Conservation (phyloP, 2,888 invertebrate species). For the Molorchus minor region DNA sequence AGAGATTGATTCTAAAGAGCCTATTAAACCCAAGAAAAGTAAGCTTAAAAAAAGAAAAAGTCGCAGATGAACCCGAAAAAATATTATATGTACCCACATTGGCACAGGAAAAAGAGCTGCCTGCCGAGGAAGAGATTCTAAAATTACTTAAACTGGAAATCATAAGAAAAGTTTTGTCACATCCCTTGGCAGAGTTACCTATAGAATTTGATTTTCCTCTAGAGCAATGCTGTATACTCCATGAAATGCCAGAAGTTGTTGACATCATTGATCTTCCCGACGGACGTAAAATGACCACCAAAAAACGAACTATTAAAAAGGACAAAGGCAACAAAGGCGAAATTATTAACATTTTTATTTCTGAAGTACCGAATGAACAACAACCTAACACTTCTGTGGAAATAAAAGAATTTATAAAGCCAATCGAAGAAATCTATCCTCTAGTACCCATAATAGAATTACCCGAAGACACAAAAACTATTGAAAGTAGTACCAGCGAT, state of each 20-base stretch:
- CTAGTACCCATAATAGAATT: slow-evolving; percentile 52
- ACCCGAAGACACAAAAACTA: slow-evolving; percentile 58
- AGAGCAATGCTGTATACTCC: slow-evolving; percentile 40
- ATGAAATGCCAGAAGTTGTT: slow-evolving; percentile 55
- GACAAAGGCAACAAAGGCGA: slow-evolving; percentile 57
- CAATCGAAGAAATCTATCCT: slow-evolving; percentile 48
- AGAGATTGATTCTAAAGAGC: slow-evolving; percentile 51
- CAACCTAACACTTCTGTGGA: slow-evolving; percentile 47
- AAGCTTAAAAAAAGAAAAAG: slow-evolving; percentile 43
- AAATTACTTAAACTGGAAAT: slow-evolving; percentile 55
- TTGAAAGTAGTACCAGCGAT: slow-evolving; percentile 59
- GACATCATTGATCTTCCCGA: slow-evolving; percentile 53
- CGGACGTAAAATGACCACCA: slow-evolving; percentile 48
- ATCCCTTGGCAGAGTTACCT: slow-evolving; percentile 50
- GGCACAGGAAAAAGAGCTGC: slow-evolving; percentile 50
- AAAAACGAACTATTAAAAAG: slow-evolving; percentile 52
- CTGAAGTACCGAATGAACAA: slow-evolving; percentile 51
- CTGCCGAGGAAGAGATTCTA: slow-evolving; percentile 50
- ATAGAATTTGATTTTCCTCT: slow-evolving; percentile 46
- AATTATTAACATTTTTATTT: slow-evolving; percentile 62
- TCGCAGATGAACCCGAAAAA: slow-evolving; percentile 48
- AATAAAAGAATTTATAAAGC: slow-evolving; percentile 34
- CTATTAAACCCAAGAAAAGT: slow-evolving; percentile 35
- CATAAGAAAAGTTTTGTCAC: slow-evolving; percentile 52
- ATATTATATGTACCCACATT: slow-evolving; percentile 57